Base-by-base conservation (phyloP, 30 jellyfish, hydroid and myxozoan species). In the Aurelia aurita complex sp. Pacific region DNA sequence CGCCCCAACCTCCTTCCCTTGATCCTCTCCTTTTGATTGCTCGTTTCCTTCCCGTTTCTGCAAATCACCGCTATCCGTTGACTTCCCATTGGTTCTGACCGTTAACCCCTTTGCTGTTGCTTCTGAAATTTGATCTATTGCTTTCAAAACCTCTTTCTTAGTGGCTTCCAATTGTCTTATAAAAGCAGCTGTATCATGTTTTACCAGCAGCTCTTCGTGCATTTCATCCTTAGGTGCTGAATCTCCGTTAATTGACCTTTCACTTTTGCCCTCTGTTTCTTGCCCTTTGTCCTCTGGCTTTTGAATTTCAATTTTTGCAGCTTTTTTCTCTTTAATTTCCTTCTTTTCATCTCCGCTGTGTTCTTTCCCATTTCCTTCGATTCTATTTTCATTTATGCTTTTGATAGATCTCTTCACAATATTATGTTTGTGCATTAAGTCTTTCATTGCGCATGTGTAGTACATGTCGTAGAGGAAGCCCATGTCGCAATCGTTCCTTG, bases 401-500 rank as follows among this genome's bases (percentile, higher is more conserved):
- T 5, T 23, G 32, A 61, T 11, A n/a, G 70, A 61, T 61, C 70
- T 61, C 36, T 23, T 13, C 70, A 2, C 13, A 17, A 3, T 2
- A 61, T 61, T 61, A 17, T 23, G 70, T 61, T n/a, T n/a, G 29
- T 70, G 71, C 43, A 46, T 50, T 59, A 79, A 60, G 6, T 67
- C 80, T 54, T 81, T n/a, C 63, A 70, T 81, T 59, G 90, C 92
- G 66, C 92, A 82, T 35, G 77, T 81, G 64, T 73, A 62, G 86
- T 82, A 82, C 92, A 82, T 67, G 62, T 82, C 92, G 52, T 82
- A 72, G 83, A 82, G 80, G 72, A 82, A 82, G 1, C 92, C 92
- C 40, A 64, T 67, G 43, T 82, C 92, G 51, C 92, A 82, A 34
- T 82, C 92, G 33, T 82, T 82, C 18, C 92, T 55, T 69, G 92